Percentiles rank a stretch among this genome's conserved stretches.
Conservation (phyloP, 1,140 invertebrate genomes). For the Schlechtendalia chinensis region DNA sequence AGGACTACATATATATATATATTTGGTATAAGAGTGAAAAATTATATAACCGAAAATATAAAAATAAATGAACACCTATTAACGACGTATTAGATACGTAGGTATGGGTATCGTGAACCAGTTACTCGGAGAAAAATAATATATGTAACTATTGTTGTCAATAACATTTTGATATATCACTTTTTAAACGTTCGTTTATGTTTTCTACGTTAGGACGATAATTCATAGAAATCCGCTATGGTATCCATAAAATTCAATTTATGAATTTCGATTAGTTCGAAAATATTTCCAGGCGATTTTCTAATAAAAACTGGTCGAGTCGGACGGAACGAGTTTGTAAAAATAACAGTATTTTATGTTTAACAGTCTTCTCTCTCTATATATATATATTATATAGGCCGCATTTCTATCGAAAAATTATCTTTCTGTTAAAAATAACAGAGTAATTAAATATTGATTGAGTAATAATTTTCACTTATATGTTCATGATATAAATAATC, state of each 20-base stretch:
- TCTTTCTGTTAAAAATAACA: no score
- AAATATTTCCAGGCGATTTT: not conserved
- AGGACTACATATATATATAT: not conserved
- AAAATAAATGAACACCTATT: constrained; percentile 33
- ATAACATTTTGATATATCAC: constrained; percentile 20
- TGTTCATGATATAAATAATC: no score
- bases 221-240: not conserved
- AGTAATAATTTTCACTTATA: no score
- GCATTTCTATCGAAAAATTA: no score
- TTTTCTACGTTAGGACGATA: not conserved
- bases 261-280: not conserved
- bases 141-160: constrained; percentile 11
- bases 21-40: not conserved
- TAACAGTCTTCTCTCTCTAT: not conserved
- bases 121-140: not conserved
- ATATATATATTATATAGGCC: no score
- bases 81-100: not conserved
- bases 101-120: not conserved
- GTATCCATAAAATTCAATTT: no score
- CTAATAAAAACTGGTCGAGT: constrained; percentile 9
- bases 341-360: constrained; percentile 12
- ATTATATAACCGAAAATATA: constrained; percentile 18
- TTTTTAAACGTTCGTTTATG: constrained; percentile 10
- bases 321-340: constrained; percentile 6
- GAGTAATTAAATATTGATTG: no score